A percentile compares a stretch with the other conserved stretches of the same genome.
Evolutionary conservation across 2,888 invertebrate species (phyloP).

Genomic region (Caradrina clavipalpis): DNA sequence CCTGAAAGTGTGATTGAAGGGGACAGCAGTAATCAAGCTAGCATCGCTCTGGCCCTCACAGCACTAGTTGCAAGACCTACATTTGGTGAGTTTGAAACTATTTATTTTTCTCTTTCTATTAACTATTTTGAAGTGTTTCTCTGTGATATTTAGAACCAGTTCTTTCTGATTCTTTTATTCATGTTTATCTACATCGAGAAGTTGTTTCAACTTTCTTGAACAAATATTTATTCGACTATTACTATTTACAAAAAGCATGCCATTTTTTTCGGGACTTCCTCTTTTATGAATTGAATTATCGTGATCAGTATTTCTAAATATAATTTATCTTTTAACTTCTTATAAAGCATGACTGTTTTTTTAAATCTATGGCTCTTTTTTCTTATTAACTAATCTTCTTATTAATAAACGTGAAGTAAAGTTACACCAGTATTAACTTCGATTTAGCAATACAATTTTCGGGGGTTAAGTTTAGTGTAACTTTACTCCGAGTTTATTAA

Average conservation of each 20-base stretch:
- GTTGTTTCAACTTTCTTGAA: background rate
- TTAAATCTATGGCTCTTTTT: background rate
- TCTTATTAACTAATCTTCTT: background rate
- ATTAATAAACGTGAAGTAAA: no score
- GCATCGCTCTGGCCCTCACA: slow-evolving; percentile 92
- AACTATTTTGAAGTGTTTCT: slow-evolving; percentile 3
- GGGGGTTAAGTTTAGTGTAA: no score
- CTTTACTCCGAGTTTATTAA: no score
- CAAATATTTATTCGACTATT: no score
- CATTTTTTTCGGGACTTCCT: background rate
- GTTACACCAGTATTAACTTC: no score
- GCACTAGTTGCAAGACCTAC: slow-evolving; percentile 93
- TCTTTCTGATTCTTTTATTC: background rate
- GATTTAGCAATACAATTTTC: no score
- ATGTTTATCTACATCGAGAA: background rate
- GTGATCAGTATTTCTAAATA: background rate
- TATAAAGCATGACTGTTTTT: slow-evolving; percentile 22
- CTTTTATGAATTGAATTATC: background rate
- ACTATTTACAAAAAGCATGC: slow-evolving; percentile 15
- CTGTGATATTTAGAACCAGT: background rate
- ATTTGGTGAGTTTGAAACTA: slow-evolving; percentile 87
- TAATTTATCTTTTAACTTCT: background rate
- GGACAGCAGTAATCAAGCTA: slow-evolving; percentile 91
- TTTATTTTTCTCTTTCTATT: background rate
- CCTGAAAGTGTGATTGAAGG: slow-evolving; percentile 86